Evolutionary conservation across 1,140 invertebrate genomes (phyloP).

Genomic region (Drosophila nasuta): DNA sequence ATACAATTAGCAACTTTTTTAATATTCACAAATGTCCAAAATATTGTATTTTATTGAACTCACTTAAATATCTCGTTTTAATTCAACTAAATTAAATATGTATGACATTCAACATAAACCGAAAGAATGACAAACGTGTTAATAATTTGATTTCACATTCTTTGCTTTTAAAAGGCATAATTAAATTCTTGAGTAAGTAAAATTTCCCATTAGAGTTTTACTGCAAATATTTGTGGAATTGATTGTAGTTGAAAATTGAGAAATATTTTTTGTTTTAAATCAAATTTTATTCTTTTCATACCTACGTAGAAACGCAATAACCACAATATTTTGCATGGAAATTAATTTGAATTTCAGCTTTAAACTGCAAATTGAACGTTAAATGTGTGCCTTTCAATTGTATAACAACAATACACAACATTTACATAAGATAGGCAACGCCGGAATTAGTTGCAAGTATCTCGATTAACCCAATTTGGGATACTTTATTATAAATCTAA

Average conservation of each 20-base stretch:
- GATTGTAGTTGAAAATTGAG: too few species aligned
- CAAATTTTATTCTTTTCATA: too few species aligned
- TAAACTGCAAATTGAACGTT: neutral
- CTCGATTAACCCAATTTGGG: slow-evolving; percentile 9
- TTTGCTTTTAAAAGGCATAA: neutral
- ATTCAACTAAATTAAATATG: neutral
- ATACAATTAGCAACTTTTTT: too few species aligned
- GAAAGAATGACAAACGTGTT: neutral
- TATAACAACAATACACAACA: neutral
- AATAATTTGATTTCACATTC: neutral
- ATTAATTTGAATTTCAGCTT: neutral
- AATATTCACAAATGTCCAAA: too few species aligned
- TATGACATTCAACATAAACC: neutral
- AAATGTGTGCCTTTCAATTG: neutral
- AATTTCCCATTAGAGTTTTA: too few species aligned
- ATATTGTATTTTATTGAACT: neutral
- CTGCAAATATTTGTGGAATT: too few species aligned
- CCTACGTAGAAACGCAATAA: too few species aligned
- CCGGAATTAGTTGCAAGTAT: slow-evolving; percentile 1
- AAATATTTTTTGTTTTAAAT: too few species aligned
- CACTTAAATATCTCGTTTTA: neutral
- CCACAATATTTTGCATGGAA: too few species aligned
- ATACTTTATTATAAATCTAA: slow-evolving; percentile 19
- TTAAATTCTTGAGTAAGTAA: too few species aligned
- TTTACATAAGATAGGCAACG: neutral